phyloP scores from a whole-genome alignment of 2,797 vertebrate species.

The Morus bassanus region DNA sequence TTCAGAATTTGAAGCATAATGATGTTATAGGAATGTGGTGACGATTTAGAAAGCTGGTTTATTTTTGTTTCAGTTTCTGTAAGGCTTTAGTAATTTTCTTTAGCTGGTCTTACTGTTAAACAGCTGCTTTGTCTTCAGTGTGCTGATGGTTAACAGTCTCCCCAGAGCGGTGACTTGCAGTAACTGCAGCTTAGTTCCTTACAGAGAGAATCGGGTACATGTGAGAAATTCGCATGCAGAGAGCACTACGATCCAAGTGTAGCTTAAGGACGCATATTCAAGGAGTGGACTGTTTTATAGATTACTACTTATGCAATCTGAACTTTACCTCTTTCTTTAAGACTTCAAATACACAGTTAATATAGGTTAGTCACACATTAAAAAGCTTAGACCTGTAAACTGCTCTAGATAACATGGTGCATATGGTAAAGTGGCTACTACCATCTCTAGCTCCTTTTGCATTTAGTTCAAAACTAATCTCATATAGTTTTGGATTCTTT shows the following conservation, averaged over 20 bases:
- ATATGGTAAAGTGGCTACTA: too few relatives aligned
- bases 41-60: not conserved
- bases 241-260: rapidly evolving
- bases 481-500: not conserved
- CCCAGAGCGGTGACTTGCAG: not conserved
- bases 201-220: rapidly evolving
- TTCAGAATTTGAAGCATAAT: not conserved
- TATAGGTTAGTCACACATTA: not conserved
- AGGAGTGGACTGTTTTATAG: not conserved
- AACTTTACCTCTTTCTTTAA: not conserved
- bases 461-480: not conserved
- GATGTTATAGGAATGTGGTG: not conserved
- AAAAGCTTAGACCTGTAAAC: not conserved
- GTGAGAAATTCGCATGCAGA: rapidly evolving
- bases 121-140: not conserved
- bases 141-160: not conserved
- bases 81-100: rapidly evolving
- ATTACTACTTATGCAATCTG: not conserved
- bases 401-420: rapidly evolving
- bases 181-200: not conserved
- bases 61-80: not conserved
- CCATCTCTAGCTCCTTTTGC: not conserved
- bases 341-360: not conserved
- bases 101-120: rapidly evolving
- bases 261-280: rapidly evolving